Base-by-base conservation (phyloP, 2,797 vertebrate species). In the Sebastes taczanowskii region DNA sequence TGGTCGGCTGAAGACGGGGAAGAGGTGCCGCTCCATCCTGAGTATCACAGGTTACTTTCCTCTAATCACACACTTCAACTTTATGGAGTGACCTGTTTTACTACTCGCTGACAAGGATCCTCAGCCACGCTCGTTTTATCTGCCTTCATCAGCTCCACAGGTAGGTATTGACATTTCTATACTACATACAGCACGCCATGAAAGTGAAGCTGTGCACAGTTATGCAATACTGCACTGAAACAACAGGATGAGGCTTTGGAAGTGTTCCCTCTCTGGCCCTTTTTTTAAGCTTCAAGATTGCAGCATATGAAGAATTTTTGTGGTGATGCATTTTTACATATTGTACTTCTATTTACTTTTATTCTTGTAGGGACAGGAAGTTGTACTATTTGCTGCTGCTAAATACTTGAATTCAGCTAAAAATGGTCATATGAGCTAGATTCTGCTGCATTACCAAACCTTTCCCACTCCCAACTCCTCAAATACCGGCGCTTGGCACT, bases 71-170 rank as follows among this genome's bases (percentile, higher is more conserved):
- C 82, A 85, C 87, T 91, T 84, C 78, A 59, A 20, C 79, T 91
- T 92, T 91, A 90, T 92, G 86, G 88, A 92, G 86, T 88, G 81
- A 82, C 74, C 83, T 2, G 55, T 82, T 90, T 90, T 86, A 90
- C 81, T 74, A 85, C 90, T 74, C 1, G 13, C 85, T 32, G 73
- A 77, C 81, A 27, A 64, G 67, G 70, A 84, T 77, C 77, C 62
- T 52, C 77, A 18, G 90, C 85, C 30, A 3, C 1, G 66, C 78
- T 82, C 56, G 18, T 84, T 88, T 91, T 81, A 88, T 85, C 79
- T 70, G 78, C 73, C 79, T 66, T 78, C 88, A 78, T 82, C 84
- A 71, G 84, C 86, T 84, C 90, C 82, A 90, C 90, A 89, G 89
- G 91, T 89, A 38, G 81, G 69, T 87, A 81, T 82, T 82, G 89